Base-by-base conservation (phyloP, 2,113 vertebrate species). In the Saccopteryx bilineata region DNA sequence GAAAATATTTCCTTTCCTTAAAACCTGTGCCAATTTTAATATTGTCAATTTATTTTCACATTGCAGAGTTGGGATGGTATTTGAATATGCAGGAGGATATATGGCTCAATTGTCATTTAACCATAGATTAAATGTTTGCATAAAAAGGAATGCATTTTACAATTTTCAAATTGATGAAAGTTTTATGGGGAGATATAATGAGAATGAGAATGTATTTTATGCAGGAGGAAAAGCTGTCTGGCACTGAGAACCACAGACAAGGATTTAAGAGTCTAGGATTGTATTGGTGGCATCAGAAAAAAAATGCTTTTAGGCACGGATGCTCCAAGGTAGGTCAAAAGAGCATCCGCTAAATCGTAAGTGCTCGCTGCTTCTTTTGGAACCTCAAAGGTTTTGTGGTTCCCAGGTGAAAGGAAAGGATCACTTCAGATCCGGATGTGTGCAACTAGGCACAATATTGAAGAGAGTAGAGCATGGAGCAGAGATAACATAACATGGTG, bases 61-160 rank as follows among this genome's bases (percentile, higher is more conserved):
- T 84, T 94, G 96, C 81, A 78, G 91, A 94, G 52, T 81, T 72
- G 86, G 89, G 93, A 95, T 95, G 94, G 89, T 94, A 93, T 89
- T 91, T 96, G 94, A 88, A 46, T 66, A 80, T 93, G 89, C 88
- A 90, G 88, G 54, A 95, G 88, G 83, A 96, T 97, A 94, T 97
- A 97, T 93, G 95, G 96, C 96, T 91, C 96, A 94, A 97, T 98
- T 98, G 97, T 98, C 96, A 98, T 97, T 98, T 97, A 97, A 96
- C 91, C 85, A 93, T 98, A 97, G 97, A 98, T 98, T 97, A 98
- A 97, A 92, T 63, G 88, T 93, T 95, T 95, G 96, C 96, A 96
- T 96, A 94, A 97, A 96, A 97, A 96, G 91, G 80, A 96, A 95
- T 97, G 93, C 94, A 97, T 97, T 97, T 98, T 97, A 97, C 86